Evolutionary conservation across 1,140 invertebrate species (phyloP), one percentile per base, ranked within the genome.

Genomic region (Drosophila gunungcola): DNA sequence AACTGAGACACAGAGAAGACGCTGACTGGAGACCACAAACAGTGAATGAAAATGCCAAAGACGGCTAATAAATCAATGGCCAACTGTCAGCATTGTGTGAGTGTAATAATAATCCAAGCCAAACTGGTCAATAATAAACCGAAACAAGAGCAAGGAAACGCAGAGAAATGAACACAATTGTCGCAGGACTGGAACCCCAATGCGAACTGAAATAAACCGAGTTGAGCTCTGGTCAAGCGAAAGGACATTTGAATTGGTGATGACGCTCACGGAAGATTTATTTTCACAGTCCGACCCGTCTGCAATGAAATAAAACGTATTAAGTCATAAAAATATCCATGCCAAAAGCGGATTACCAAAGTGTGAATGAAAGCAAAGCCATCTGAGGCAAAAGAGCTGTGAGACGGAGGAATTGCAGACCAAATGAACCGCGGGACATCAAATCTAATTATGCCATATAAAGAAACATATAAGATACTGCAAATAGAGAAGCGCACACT

Each of bases 401-500:
- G 27, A 46, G 56, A 13, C 32, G 69, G 34, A 16, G 63, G 36
- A 70, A 63, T 27, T 39, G 42, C 42, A 49, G 34, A 32, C 38
- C 34, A 73, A 67, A 52, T 55, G 53, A 72, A 74, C 75, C 60
- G 57, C 80, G 65, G 80, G 76, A 49, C 80, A 83, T 86, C 83
- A 86, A 86, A 86, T 86, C 83, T 83, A 88, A 86, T 86, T 88
- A 86, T 86, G 82, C 83, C 83, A 88, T 83, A 86, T 56, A 78
- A 13, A 78, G 39, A 25, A 21, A 13, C 16, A 54, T 21, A 67
- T 43, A 54, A 64, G 51, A 56, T 36, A 51, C 29, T 29, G 36
- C n/a, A 9, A 42, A 49, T 27, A n/a, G 5, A 34, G 10, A 25
- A 7, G 46, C 55, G 25, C 39, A 52, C 51, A 72, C 55, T 41